Evolutionary conservation across 2,888 invertebrate species (phyloP).

Genomic region (Ypsolopha sequella): DNA sequence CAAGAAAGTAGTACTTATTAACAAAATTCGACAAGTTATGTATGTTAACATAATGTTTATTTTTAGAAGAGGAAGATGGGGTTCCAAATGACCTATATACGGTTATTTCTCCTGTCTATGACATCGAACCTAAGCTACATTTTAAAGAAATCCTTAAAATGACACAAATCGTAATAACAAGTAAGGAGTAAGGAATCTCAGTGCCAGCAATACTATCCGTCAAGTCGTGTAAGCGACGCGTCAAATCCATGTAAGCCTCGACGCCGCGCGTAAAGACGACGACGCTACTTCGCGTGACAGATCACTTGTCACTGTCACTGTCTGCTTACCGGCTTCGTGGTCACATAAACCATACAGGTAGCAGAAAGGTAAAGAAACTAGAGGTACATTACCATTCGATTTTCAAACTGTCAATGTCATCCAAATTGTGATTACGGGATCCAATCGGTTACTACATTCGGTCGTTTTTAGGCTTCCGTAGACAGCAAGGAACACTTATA

Average conservation of each 20-base stretch:
- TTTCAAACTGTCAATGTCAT: no score
- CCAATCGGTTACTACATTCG: no score
- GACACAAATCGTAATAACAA: no score
- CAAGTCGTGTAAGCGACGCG: slow-evolving; percentile 22
- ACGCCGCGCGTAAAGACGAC: slow-evolving; percentile 13
- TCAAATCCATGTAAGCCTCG: slow-evolving; percentile 40
- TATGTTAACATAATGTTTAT: no score
- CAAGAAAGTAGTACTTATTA: no score
- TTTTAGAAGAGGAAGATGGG: not conserved
- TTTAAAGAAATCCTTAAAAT: not conserved
- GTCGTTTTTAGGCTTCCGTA: no score
- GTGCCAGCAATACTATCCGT: slow-evolving; percentile 29
- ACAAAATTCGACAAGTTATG: no score
- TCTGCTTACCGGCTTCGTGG: slow-evolving; percentile 4
- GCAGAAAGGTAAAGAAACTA: no score
- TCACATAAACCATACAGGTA: no score
- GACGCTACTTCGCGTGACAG: slow-evolving; percentile 25
- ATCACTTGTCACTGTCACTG: slow-evolving; percentile 37
- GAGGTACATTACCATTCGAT: no score
- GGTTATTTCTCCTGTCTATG: not conserved
- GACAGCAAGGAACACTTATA: no score
- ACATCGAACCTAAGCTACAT: not conserved
- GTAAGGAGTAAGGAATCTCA: not conserved
- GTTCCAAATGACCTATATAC: not conserved
- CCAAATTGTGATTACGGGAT: no score